phyloP scores from a whole-genome alignment of 1,140 invertebrate species.

The Brachystomella parvula region DNA sequence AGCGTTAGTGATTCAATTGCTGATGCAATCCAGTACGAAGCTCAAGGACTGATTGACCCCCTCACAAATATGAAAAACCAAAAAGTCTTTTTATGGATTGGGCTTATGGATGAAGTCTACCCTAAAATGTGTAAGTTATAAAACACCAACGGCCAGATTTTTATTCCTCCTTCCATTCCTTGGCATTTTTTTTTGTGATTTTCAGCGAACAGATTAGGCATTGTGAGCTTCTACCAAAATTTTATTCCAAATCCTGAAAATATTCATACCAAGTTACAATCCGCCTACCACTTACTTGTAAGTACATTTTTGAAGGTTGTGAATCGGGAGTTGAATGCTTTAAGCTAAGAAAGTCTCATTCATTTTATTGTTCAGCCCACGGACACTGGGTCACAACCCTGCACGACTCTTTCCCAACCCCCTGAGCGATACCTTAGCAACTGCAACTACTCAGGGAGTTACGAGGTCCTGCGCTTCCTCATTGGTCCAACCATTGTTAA shows the following conservation, averaged over 20 bases:
- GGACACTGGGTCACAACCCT: too few species aligned
- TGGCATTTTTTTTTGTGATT: neutral
- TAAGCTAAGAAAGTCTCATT: too few species aligned
- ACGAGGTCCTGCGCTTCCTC: neutral
- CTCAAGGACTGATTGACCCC: neutral
- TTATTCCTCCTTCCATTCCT: too few species aligned
- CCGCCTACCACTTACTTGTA: neutral
- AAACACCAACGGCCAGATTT: too few species aligned
- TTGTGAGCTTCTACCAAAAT: neutral
- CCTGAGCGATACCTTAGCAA: neutral
- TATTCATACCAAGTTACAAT: neutral
- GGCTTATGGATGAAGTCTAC: neutral
- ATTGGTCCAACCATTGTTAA: neutral
- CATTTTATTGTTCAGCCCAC: too few species aligned
- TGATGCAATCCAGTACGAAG: neutral
- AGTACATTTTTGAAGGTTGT: too few species aligned
- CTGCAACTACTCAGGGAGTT: conserved; percentile 5
- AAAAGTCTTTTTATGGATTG: neutral
- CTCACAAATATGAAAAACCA: neutral
- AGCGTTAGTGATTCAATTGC: neutral
- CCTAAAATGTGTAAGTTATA: too few species aligned
- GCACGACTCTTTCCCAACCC: neutral
- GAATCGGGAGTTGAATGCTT: too few species aligned
- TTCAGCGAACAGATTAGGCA: neutral
- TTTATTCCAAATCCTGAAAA: neutral